Percentiles rank a stretch among this genome's conserved stretches.
Evolutionary conservation across 64 coral and sea anemone genomes (phyloP).

Genomic region (Anthopleura sola): DNA sequence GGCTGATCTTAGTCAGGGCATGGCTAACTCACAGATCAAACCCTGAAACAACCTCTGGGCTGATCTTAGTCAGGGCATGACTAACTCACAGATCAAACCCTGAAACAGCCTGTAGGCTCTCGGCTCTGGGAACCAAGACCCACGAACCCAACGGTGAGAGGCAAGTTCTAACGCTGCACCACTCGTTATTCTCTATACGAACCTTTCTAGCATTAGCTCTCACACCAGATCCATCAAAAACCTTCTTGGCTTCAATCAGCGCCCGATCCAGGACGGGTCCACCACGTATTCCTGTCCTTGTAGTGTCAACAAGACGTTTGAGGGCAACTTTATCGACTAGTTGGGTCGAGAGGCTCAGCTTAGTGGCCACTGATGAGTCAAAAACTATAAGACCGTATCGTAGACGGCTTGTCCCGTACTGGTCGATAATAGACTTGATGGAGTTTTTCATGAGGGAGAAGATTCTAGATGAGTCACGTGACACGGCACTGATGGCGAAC

Average conservation of each 20-base stretch:
- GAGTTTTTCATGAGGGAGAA: slow-evolving; percentile 47
- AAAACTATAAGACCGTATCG: slow-evolving; percentile 40
- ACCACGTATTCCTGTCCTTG: neutral
- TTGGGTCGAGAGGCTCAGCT: slow-evolving; percentile 30
- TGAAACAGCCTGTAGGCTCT: too few relatives aligned
- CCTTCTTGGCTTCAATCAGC: slow-evolving; percentile 35
- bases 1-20: too few relatives aligned
- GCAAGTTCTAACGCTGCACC: too few relatives aligned
- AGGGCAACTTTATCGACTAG: neutral
- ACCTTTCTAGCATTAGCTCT: slow-evolving; percentile 34
- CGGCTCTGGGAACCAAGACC: too few relatives aligned
- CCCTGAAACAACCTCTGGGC: too few relatives aligned
- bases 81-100: too few relatives aligned
- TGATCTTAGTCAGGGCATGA: too few relatives aligned
- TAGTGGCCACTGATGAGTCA: slow-evolving; percentile 29
- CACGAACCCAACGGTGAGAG: too few relatives aligned
- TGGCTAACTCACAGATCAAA: too few relatives aligned
- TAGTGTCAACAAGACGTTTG: neutral
- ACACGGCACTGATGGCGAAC: slow-evolving; percentile 58
- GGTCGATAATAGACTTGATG: slow-evolving; percentile 38
- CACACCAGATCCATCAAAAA: slow-evolving; percentile 38
- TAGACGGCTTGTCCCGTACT: slow-evolving; percentile 36
- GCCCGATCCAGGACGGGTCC: slow-evolving; percentile 41
- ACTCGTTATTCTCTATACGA: neutral
- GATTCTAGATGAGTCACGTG: slow-evolving; percentile 13